Conservation (phyloP, 1,140 invertebrate species). For the Tetranychus cinnabarinus region DNA sequence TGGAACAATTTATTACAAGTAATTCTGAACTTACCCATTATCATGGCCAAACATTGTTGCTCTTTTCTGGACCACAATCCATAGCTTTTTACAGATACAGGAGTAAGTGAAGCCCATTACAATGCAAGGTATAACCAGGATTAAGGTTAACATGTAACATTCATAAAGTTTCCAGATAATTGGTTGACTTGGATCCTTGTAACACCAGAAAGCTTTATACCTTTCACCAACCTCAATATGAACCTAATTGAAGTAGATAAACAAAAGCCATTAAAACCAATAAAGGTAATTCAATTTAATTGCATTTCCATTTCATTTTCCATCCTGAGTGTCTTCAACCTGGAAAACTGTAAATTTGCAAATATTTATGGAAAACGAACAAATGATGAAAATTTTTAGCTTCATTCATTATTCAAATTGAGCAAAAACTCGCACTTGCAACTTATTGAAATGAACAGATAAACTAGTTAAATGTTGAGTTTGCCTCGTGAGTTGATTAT, state of each 20-base stretch:
- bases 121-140: conserved; percentile 34
- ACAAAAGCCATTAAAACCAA: neutral
- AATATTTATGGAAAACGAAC: no score
- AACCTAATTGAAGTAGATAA: conserved; percentile 20
- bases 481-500: no score
- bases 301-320: no score
- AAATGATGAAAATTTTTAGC: no score
- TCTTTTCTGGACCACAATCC: conserved; percentile 19
- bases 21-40: neutral
- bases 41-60: conserved; percentile 12
- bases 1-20: no score
- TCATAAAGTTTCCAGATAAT: conserved; percentile 33
- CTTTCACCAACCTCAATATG: conserved; percentile 29
- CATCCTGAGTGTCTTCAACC: no score
- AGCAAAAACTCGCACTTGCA: no score
- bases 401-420: no score
- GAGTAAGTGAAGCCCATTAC: conserved; percentile 40
- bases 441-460: no score
- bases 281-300: no score
- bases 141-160: conserved; percentile 36
- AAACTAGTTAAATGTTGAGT: no score
- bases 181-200: conserved; percentile 27
- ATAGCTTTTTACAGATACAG: conserved; percentile 38
- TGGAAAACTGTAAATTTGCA: no score
- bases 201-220: conserved; percentile 33